A percentile compares a stretch with the other conserved stretches of the same genome.
Conservation (phyloP, 2,888 invertebrate species). For the Deroplatys truncata region DNA sequence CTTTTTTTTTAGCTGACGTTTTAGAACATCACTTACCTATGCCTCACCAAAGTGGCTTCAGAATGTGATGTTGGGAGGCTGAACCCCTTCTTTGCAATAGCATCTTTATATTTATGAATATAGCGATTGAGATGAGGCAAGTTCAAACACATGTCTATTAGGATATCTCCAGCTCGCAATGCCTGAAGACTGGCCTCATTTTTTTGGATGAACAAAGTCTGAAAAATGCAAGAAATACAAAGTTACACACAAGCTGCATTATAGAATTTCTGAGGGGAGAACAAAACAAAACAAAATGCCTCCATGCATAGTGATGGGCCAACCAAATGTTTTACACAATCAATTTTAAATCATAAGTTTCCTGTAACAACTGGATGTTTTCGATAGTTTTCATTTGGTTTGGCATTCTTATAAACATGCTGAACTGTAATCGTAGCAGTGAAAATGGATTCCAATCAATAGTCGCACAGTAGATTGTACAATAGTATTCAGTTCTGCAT, state of each 20-base stretch:
- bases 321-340: no score
- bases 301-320: no score
- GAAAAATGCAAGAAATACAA: conserved; percentile 36
- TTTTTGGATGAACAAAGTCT: conserved; percentile 74
- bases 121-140: conserved; percentile 66
- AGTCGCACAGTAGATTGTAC: no score
- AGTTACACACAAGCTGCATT: not conserved
- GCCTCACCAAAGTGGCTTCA: conserved; percentile 70
- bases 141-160: conserved; percentile 76
- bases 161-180: conserved; percentile 74
- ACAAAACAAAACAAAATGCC: not conserved
- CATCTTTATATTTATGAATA: conserved; percentile 57
- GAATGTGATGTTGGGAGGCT: conserved; percentile 63
- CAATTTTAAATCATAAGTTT: no score
- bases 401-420: no score
- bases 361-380: no score
- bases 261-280: not conserved
- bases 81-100: conserved; percentile 61
- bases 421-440: no score
- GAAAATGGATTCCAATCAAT: no score
- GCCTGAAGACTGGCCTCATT: conserved; percentile 76
- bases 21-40: conserved; percentile 45
- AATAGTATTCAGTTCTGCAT: no score
- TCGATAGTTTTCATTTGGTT: no score
- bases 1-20: not conserved